Conservation (phyloP, 2,888 invertebrate species). For the Tyria jacobaeae region DNA sequence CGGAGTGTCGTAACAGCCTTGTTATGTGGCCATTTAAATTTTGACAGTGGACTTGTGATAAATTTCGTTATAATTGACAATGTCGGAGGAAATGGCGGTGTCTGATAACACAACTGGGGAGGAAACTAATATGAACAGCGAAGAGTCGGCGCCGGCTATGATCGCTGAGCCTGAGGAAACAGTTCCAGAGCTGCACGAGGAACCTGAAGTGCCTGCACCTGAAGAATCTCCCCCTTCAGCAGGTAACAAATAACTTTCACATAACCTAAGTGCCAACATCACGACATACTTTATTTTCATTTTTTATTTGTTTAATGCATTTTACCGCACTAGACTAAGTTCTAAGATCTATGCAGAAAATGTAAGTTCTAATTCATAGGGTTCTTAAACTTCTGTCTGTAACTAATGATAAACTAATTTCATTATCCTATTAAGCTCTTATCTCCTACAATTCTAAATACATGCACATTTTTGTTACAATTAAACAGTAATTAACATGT, state of each 20-base stretch:
- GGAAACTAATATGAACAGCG: slow-evolving; percentile 65
- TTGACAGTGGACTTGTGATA: slow-evolving; percentile 72
- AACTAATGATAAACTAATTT: background rate
- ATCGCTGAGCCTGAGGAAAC: slow-evolving; percentile 54
- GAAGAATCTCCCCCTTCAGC: slow-evolving; percentile 53
- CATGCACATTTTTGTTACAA: slow-evolving; percentile 20
- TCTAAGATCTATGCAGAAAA: too few species aligned
- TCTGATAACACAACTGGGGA: slow-evolving; percentile 76
- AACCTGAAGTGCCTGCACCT: slow-evolving; percentile 46
- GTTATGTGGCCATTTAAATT: slow-evolving; percentile 77
- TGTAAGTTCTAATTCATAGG: slow-evolving; percentile 17
- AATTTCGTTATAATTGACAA: slow-evolving; percentile 76
- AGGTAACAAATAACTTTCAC: slow-evolving; percentile 71
- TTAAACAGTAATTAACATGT: slow-evolving; percentile 27
- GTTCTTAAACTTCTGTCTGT: slow-evolving; percentile 7
- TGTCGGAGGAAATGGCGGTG: slow-evolving; percentile 84
- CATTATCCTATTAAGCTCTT: slow-evolving; percentile 1
- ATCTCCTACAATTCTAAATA: slow-evolving; percentile 16
- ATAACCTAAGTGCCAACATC: slow-evolving; percentile 71
- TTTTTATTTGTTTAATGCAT: slow-evolving; percentile 42
- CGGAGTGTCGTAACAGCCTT: slow-evolving; percentile 72
- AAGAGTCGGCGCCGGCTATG: slow-evolving; percentile 59
- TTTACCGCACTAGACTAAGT: slow-evolving; percentile 30
- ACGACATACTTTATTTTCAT: slow-evolving; percentile 62
- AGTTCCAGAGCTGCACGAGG: slow-evolving; percentile 50